phyloP scores from a whole-genome alignment of 2,113 vertebrate genomes.

The Oreotrochilus melanogaster region DNA sequence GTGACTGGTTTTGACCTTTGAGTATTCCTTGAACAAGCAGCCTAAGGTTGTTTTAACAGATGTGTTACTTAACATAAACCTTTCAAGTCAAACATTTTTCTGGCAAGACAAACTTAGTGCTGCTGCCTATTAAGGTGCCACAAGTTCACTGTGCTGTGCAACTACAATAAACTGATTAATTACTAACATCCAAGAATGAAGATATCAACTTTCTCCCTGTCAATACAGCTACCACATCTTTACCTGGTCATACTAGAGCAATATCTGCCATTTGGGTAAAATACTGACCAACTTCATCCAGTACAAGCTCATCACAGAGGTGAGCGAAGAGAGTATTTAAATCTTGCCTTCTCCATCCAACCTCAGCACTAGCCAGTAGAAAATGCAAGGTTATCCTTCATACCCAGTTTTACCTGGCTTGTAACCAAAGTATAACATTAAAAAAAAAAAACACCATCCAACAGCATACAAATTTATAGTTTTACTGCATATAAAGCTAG shows the following conservation, averaged over 20 bases:
- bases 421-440: not conserved
- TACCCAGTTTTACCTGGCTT: not conserved
- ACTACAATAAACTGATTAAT: not conserved
- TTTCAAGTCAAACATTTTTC: not conserved
- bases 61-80: not conserved
- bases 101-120: not conserved
- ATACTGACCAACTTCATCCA: not conserved
- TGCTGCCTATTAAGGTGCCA: not conserved
- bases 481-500: not conserved
- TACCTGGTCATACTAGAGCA: not conserved
- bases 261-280: not conserved
- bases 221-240: not conserved
- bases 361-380: not conserved
- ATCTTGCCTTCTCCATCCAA: not conserved
- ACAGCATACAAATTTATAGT: not conserved
- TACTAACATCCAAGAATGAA: not conserved
- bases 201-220: not conserved
- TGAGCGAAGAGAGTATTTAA: not conserved
- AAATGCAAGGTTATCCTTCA: not conserved
- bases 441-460: not conserved
- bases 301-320: not conserved
- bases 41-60: not conserved
- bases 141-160: not conserved
- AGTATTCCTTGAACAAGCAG: not conserved
- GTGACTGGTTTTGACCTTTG: not conserved